phyloP scores from a whole-genome alignment of 2,888 invertebrate species.

The Syrista parreyssii region DNA sequence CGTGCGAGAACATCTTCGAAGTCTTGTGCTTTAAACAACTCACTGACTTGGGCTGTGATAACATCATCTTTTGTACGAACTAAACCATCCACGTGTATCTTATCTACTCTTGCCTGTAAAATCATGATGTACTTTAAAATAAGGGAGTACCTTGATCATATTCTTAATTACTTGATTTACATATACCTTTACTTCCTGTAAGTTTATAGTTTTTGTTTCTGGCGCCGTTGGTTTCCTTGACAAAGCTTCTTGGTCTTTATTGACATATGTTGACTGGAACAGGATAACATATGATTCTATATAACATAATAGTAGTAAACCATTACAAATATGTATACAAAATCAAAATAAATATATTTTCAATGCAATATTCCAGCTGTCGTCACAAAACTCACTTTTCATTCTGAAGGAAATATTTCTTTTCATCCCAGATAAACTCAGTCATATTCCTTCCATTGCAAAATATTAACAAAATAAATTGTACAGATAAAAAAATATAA shows the following conservation, averaged over 20 bases:
- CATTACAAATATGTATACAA: neutral
- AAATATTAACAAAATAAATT: neutral
- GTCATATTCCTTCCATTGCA: neutral
- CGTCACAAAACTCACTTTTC: neutral
- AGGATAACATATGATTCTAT: conserved; percentile 7
- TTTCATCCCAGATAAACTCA: neutral
- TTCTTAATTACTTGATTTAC: neutral
- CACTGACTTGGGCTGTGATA: conserved; percentile 80
- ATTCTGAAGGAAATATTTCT: conserved; percentile 5
- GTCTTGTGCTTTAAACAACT: conserved; percentile 85
- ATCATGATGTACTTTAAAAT: neutral
- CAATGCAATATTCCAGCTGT: neutral
- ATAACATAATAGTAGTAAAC: neutral
- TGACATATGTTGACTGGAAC: conserved; percentile 28
- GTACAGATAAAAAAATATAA: conserved; percentile 5
- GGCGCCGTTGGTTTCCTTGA: conserved; percentile 15
- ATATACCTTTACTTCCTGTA: conserved; percentile 47
- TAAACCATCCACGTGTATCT: conserved; percentile 87
- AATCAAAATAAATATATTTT: neutral
- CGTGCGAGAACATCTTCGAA: conserved; percentile 86
- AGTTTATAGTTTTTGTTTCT: conserved; percentile 33
- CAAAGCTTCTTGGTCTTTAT: conserved; percentile 18
- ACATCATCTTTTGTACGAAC: conserved; percentile 90
- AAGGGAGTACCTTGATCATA: neutral
- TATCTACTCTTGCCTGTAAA: conserved; percentile 83